Conservation (phyloP, 2,113 vertebrate genomes). For the Corythoichthys intestinalis region DNA sequence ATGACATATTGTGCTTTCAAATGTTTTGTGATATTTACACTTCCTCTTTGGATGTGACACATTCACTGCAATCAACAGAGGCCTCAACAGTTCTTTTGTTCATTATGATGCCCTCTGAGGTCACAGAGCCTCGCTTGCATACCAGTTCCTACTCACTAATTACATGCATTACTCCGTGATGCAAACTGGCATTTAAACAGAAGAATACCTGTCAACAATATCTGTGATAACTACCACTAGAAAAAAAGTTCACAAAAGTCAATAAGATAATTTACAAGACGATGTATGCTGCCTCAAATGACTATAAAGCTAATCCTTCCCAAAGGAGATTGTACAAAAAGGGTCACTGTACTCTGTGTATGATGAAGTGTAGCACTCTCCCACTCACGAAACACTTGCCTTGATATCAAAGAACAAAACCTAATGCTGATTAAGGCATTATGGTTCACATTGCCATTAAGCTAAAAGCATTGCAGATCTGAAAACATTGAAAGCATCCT, state of each 20-base stretch:
- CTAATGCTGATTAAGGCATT: slow-evolving; percentile 44
- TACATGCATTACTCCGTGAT: slow-evolving; percentile 1
- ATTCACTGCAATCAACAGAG: background rate
- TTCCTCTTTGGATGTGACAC: slow-evolving; percentile 1
- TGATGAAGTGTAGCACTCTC: slow-evolving; percentile 7
- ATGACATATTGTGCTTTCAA: slow-evolving; percentile 17
- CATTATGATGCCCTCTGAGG: too few species aligned
- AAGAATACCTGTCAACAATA: background rate
- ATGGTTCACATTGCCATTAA: slow-evolving; percentile 39
- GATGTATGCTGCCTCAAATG: background rate
- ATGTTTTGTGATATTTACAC: background rate
- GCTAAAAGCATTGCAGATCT: slow-evolving; percentile 1
- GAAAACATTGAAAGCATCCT: slow-evolving; percentile 13
- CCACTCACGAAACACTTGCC: slow-evolving; percentile 15
- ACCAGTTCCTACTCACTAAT: background rate
- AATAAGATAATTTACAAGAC: slow-evolving; percentile 19
- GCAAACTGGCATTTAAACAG: slow-evolving; percentile 16
- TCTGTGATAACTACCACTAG: slow-evolving; percentile 8
- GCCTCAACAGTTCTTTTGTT: background rate
- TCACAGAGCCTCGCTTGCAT: background rate
- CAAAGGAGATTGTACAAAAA: slow-evolving; percentile 17
- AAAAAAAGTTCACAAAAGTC: slow-evolving; percentile 9
- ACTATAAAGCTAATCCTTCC: background rate
- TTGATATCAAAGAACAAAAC: slow-evolving; percentile 16
- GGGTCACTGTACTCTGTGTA: slow-evolving; percentile 9